Conservation (phyloP, 2,888 invertebrate genomes). For the Lydus trimaculatus region DNA sequence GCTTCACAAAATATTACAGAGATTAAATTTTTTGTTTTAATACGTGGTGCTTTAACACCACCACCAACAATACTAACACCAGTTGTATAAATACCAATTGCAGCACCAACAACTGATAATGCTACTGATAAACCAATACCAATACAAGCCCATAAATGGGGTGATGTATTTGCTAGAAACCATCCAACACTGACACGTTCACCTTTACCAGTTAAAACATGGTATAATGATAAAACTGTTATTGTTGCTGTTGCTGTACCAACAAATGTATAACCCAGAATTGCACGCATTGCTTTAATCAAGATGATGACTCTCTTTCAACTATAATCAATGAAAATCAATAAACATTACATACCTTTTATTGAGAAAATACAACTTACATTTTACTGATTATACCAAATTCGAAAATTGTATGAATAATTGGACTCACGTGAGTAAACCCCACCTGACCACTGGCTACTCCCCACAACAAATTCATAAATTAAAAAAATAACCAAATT, state of each 20-base stretch:
- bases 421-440: slow-evolving; percentile 24
- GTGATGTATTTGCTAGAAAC: slow-evolving; percentile 89
- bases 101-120: slow-evolving; percentile 96
- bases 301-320: too few species aligned
- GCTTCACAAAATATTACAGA: slow-evolving; percentile 99
- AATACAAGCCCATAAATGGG: slow-evolving; percentile 95
- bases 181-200: slow-evolving; percentile 88
- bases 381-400: neutral
- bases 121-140: slow-evolving; percentile 95
- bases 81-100: slow-evolving; percentile 93
- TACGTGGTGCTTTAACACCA: slow-evolving; percentile 97
- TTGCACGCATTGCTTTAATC: slow-evolving; percentile 45
- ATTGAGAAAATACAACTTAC: neutral
- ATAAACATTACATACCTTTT: too few species aligned
- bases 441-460: slow-evolving; percentile 12
- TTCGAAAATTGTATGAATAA: slow-evolving; percentile 7
- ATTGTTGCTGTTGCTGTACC: slow-evolving; percentile 53
- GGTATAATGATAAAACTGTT: slow-evolving; percentile 65
- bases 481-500: neutral
- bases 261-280: slow-evolving; percentile 57
- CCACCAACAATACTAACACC: slow-evolving; percentile 97
- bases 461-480: neutral
- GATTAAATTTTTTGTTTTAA: slow-evolving; percentile 99
- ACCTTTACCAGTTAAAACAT: slow-evolving; percentile 85
- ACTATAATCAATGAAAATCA: too few species aligned